phyloP scores from a whole-genome alignment of 1,140 invertebrate species.

The Pissodes strobi region DNA sequence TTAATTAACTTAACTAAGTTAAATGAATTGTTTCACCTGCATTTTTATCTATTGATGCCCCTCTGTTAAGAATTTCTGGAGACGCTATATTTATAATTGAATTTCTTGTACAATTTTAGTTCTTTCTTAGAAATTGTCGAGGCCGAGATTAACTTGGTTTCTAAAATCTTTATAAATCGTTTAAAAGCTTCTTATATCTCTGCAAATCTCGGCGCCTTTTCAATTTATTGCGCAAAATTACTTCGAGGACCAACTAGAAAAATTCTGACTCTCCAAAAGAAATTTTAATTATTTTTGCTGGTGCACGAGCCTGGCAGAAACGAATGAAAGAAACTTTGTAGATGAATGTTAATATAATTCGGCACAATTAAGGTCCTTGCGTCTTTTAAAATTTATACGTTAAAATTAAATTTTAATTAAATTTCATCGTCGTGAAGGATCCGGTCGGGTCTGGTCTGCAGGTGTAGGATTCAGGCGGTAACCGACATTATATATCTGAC shows the following conservation, averaged over 20 bases:
- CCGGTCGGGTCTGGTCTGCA: slow-evolving; percentile 2
- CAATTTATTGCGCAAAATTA: slow-evolving; percentile 26
- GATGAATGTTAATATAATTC: slow-evolving; percentile 45
- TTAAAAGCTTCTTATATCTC: slow-evolving; percentile 28
- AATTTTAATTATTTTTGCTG: slow-evolving; percentile 28
- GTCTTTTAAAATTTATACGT: slow-evolving; percentile 40
- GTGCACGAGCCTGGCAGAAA: slow-evolving; percentile 3
- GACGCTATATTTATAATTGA: neutral
- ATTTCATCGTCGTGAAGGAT: slow-evolving; percentile 23
- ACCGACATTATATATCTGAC: slow-evolving; percentile 33
- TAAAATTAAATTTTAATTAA: slow-evolving; percentile 46
- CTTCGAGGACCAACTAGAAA: slow-evolving; percentile 27
- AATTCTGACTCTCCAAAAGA: slow-evolving; percentile 12
- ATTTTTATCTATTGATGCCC: too few species aligned
- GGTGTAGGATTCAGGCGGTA: slow-evolving; percentile 33
- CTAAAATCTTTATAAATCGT: slow-evolving; percentile 24
- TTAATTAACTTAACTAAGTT: too few species aligned
- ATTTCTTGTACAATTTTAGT: slow-evolving; percentile 14
- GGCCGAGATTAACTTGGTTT: slow-evolving; percentile 16
- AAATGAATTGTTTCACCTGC: too few species aligned
- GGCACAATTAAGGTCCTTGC: slow-evolving; percentile 38
- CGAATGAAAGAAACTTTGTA: slow-evolving; percentile 33
- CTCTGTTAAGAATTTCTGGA: too few species aligned
- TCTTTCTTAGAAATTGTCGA: slow-evolving; percentile 10
- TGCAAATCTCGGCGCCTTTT: slow-evolving; percentile 22